These are phyloP conservation scores for Vidua chalybeata DNA, from an alignment of 2,113 vertebrate species.

Conservation along the genomic window DNA sequence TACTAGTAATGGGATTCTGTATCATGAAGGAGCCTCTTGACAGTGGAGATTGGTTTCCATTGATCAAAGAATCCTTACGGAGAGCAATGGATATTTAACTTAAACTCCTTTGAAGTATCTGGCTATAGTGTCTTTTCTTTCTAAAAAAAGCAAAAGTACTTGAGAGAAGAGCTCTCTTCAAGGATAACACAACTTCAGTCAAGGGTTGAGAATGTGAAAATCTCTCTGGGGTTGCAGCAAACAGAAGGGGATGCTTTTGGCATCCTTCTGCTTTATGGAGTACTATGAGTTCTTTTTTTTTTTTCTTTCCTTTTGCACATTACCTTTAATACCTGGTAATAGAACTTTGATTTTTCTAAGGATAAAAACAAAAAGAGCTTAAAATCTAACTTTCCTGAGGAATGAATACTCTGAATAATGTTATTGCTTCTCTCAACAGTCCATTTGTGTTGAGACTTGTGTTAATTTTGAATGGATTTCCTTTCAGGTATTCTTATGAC, in stretches of 20 bases:
- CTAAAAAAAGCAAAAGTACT: conserved; percentile 3
- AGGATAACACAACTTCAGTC: conserved; percentile 4
- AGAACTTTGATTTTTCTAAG: conserved; percentile 27
- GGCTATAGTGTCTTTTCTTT: not conserved
- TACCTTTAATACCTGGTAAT: conserved; percentile 17
- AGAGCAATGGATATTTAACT: not conserved
- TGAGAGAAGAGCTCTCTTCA: conserved; percentile 35
- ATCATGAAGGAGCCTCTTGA: not conserved
- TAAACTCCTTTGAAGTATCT: not conserved
- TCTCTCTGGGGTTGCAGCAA: not conserved
- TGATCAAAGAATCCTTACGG: not conserved
- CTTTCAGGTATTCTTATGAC: conserved; percentile 67
- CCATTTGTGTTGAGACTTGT: conserved; percentile 60
- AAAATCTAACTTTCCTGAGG: conserved; percentile 2
- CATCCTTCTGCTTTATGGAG: conserved; percentile 14
- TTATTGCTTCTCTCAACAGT: conserved; percentile 8
- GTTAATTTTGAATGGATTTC: conserved; percentile 68
- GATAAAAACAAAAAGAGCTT: not conserved
- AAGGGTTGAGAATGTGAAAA: not conserved
- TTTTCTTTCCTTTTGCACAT: conserved; percentile 32
- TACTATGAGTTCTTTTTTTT: not conserved
- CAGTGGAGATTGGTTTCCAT: not conserved
- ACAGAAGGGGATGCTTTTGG: not conserved
- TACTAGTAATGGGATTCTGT: not conserved
- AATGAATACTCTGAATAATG: conserved; percentile 8